Conservation (phyloP, 2,888 invertebrate genomes). For the Eupeodes luniger region DNA sequence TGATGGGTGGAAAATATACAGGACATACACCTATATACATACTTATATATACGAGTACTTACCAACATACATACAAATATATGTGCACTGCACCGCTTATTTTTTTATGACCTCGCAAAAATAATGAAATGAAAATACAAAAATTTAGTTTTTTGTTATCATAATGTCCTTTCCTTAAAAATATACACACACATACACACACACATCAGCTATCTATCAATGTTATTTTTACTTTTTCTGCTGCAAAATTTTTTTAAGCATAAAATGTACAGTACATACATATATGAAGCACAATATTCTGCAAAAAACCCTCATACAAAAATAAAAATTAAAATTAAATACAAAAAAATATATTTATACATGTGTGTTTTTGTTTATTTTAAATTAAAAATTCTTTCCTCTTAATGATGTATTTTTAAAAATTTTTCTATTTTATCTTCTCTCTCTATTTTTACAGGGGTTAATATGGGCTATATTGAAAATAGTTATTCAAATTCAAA, state of each 20-base stretch:
- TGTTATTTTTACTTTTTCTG: constrained; percentile 56
- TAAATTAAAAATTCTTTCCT: constrained; percentile 42
- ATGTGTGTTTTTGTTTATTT: constrained; percentile 46
- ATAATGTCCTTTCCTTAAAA: constrained; percentile 7
- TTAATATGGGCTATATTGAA: constrained; percentile 95
- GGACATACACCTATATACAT: constrained; percentile 1
- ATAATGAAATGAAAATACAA: constrained; percentile 67
- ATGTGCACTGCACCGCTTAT: constrained; percentile 20
- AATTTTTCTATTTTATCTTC: constrained; percentile 12
- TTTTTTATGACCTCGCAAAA: constrained; percentile 24
- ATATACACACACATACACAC: not conserved
- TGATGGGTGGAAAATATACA: constrained; percentile 32
- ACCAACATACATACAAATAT: not conserved
- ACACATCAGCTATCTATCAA: constrained; percentile 1
- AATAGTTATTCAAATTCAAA: constrained; percentile 97
- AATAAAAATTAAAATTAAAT: not conserved
- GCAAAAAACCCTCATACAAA: not conserved
- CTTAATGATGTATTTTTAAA: not conserved
- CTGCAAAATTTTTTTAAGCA: constrained; percentile 20
- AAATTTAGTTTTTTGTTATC: constrained; percentile 44
- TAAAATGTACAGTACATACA: too few species aligned
- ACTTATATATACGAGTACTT: not conserved
- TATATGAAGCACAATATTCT: not conserved
- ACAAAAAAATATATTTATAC: not conserved
- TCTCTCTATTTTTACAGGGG: constrained; percentile 86